Conservation (phyloP, 2,113 vertebrate genomes). For the Colistium nudipinnis region DNA sequence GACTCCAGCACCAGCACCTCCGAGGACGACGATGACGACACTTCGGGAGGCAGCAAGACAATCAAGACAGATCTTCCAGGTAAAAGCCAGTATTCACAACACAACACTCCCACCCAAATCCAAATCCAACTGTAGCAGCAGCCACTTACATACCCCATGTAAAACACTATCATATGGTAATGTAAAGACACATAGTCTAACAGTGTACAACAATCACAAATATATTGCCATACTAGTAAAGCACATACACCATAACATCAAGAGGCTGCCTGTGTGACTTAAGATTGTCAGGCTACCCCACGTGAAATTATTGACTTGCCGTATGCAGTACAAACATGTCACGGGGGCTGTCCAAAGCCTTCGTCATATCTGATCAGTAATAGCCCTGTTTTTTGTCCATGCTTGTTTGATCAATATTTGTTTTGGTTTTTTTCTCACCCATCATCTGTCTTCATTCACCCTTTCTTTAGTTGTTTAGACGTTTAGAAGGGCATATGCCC, state of each 20-base stretch:
- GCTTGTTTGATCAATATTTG: slow-evolving; percentile 32
- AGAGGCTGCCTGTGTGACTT: slow-evolving; percentile 9
- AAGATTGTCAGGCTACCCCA: background rate
- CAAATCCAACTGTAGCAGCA: slow-evolving; percentile 12
- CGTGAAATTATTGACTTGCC: background rate
- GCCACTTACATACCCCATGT: slow-evolving; percentile 1
- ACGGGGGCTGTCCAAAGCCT: background rate
- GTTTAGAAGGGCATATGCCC: slow-evolving; percentile 20
- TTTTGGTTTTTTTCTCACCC: slow-evolving; percentile 50
- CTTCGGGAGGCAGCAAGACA: slow-evolving; percentile 95
- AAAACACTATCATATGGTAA: slow-evolving; percentile 7
- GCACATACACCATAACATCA: background rate
- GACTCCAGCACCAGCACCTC: slow-evolving; percentile 94
- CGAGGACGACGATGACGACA: slow-evolving; percentile 89
- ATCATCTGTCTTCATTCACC: slow-evolving; percentile 56
- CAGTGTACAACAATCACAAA: background rate
- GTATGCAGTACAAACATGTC: slow-evolving; percentile 18
- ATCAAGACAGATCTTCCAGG: slow-evolving; percentile 98
- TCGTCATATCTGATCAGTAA: slow-evolving; percentile 8
- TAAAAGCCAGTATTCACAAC: slow-evolving; percentile 68
- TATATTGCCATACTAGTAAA: background rate
- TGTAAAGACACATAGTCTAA: background rate
- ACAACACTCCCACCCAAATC: slow-evolving; percentile 21
- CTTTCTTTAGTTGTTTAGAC: slow-evolving; percentile 20
- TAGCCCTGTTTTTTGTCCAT: slow-evolving; percentile 47